phyloP scores from a whole-genome alignment of 2,113 vertebrate species.

The Amia ocellicauda region DNA sequence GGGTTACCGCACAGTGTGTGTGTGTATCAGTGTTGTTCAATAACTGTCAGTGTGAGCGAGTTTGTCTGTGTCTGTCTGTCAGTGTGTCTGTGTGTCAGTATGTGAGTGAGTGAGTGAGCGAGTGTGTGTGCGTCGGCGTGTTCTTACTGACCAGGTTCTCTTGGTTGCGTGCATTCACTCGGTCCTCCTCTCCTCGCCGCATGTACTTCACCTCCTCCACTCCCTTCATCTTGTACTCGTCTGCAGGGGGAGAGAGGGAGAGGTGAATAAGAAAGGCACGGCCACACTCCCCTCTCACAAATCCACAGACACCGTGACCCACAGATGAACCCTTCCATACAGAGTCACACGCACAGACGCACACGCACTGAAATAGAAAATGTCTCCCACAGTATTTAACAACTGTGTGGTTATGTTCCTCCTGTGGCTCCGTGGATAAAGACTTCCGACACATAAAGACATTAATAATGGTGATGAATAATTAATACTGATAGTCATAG shows the following conservation, averaged over 20 bases:
- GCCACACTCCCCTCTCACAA: background rate
- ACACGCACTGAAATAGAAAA: no score
- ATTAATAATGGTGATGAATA: no score
- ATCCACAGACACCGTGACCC: no score
- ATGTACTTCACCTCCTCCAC: constrained; percentile 90
- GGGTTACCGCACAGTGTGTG: constrained; percentile 35
- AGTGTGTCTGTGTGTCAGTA: background rate
- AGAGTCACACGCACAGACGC: no score
- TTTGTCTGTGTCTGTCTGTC: constrained; percentile 4
- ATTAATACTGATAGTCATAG: no score
- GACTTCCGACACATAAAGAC: no score
- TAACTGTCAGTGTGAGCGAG: constrained; percentile 14
- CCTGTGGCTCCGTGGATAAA: no score
- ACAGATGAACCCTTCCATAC: no score
- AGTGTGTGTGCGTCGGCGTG: background rate
- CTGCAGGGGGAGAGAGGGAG: constrained; percentile 54
- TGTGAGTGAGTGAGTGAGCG: background rate
- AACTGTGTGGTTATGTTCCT: background rate
- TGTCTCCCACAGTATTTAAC: no score
- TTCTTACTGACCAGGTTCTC: constrained; percentile 67
- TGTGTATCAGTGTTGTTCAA: constrained; percentile 9
- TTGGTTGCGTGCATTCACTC: constrained; percentile 67
- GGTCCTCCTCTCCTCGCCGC: constrained; percentile 65
- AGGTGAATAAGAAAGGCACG: background rate
- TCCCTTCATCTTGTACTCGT: constrained; percentile 96